Evolutionary conservation across 2,797 vertebrate genomes (phyloP), one percentile per base, ranked within the genome.

Genomic region (Xyrichtys novacula): DNA sequence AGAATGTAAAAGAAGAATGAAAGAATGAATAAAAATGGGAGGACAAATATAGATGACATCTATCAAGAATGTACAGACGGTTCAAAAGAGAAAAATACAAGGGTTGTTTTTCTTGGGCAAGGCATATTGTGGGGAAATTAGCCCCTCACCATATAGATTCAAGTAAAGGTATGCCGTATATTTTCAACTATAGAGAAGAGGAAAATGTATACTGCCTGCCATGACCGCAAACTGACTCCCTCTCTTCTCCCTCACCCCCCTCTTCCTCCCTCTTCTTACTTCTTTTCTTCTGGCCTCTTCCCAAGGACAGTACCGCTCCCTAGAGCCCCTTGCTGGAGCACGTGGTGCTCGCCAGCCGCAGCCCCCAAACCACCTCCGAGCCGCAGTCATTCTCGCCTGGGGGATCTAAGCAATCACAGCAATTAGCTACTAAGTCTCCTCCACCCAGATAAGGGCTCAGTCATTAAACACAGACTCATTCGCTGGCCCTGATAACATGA

Each of bases 361-460:
- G 81, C 85, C 84, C 83, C 77, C 78, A 84, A 91, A 85, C 87
- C 88, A 82, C 88, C 89, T 76, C 84, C 38, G 62, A 90, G 88
- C 87, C 25, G 22, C 84, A 77, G 85, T 80, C 71, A 40, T 68
- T 86, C 89, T 87, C 87, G 89, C 80, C 84, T 85, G 88, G 88
- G 91, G 91, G 91, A 92, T 89, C 87, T 88, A 71, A 22, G 89
- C 93, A 91, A 94, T 94, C 91, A 85, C 89, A 92, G 93, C 93
- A 95, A 94, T 95, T 95, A 95, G 93, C 90, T 76, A 73, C 88
- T 92, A 93, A 94, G 94, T 94, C 93, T 93, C 89, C 89, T 91
- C 88, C 83, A 90, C 91, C 88, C 92, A 86, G 94, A 95, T 95
- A 95, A 95, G 91, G 86, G 79, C 90, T 88, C 90, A 91, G 93